phyloP scores from a whole-genome alignment of 2,113 vertebrate genomes.

The Bubalus kerabau region DNA sequence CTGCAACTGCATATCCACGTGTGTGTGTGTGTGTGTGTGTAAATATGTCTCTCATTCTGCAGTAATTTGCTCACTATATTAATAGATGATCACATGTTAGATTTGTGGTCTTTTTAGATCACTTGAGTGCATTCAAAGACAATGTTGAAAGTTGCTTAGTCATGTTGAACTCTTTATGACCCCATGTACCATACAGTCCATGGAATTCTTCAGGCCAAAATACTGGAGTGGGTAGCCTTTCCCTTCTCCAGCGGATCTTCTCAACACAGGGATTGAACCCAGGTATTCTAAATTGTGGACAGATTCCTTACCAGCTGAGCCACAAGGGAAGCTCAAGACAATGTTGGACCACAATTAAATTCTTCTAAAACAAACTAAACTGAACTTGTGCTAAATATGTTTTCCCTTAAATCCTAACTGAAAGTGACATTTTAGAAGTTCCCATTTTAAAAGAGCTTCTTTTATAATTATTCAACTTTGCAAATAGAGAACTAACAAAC shows the following conservation, averaged over 20 bases:
- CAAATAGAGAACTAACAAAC: neutral
- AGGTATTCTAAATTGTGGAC: neutral
- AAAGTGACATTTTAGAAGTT: neutral
- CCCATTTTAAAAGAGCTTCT: neutral
- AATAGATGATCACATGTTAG: neutral
- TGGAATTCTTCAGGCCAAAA: neutral
- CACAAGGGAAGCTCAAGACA: neutral
- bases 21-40: neutral
- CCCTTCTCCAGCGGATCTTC: neutral
- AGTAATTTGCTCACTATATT: neutral
- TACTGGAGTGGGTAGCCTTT: neutral
- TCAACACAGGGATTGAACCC: neutral
- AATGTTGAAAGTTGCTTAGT: neutral
- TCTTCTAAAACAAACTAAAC: neutral
- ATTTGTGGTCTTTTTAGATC: neutral
- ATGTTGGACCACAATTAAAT: neutral
- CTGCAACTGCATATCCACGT: neutral
- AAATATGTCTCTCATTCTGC: neutral
- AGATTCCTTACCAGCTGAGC: neutral
- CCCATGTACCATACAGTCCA: neutral
- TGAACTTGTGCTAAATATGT: neutral
- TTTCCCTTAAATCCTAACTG: neutral
- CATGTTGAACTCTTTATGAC: neutral
- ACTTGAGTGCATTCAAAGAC: neutral
- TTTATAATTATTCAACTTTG: neutral